Conservation (phyloP, 2,113 vertebrate genomes). For the Gymnocephalus cernua region DNA sequence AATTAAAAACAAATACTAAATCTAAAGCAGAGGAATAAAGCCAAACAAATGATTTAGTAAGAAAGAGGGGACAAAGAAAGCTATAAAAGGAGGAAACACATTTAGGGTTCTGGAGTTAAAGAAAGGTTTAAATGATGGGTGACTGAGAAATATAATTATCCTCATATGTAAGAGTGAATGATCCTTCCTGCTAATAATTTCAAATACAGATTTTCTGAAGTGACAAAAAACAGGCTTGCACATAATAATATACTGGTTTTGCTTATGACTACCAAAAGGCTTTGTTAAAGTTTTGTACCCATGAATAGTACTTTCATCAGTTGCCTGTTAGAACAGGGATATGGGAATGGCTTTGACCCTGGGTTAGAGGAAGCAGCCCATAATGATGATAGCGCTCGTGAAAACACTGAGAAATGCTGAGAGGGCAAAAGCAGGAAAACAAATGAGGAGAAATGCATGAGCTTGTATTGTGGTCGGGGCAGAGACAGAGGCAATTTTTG, state of each 20-base stretch:
- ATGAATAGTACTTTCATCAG: constrained; percentile 21
- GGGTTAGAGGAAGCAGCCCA: constrained; percentile 72
- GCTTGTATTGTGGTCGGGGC: constrained; percentile 75
- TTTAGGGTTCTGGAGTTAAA: background rate
- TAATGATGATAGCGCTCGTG: constrained; percentile 67
- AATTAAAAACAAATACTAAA: background rate
- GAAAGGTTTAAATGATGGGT: background rate
- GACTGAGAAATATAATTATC: background rate
- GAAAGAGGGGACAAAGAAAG: background rate
- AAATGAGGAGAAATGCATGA: constrained; percentile 66
- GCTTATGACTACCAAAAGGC: background rate
- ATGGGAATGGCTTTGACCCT: constrained; percentile 64
- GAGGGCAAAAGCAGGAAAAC: constrained; percentile 64
- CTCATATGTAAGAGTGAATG: background rate
- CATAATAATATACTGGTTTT: background rate
- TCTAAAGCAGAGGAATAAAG: background rate
- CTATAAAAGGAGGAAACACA: background rate
- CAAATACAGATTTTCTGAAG: background rate
- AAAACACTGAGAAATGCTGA: constrained; percentile 80
- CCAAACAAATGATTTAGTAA: background rate
- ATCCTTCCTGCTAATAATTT: background rate
- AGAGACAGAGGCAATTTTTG: constrained; percentile 65
- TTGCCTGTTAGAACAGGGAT: constrained; percentile 4
- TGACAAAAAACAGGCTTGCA: background rate
- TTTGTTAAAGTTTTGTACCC: background rate